Conservation (phyloP, 1,140 invertebrate species). For the Drosophila chauvacae region DNA sequence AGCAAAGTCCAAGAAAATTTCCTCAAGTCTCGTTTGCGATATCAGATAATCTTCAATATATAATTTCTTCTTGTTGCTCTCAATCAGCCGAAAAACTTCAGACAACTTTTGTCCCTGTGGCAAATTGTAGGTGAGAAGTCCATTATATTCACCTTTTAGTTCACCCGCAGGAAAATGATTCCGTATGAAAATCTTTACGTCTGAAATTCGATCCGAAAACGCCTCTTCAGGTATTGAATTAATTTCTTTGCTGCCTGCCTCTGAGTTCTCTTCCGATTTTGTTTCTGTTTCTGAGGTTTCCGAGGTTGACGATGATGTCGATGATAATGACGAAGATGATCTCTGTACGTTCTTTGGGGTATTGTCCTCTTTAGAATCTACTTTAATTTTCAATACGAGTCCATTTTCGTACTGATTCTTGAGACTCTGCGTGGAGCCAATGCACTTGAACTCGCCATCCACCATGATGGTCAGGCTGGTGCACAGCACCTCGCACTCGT, state of each 20-base stretch:
- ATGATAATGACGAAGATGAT: not conserved
- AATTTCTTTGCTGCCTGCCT: not conserved
- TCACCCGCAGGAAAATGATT: not conserved
- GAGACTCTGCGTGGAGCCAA: conserved; percentile 89
- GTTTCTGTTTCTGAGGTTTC: not conserved
- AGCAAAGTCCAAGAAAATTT: conserved; percentile 88
- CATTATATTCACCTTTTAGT: conserved; percentile 89
- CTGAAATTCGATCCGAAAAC: not conserved
- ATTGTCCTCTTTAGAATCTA: too few species aligned
- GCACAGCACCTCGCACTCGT: conserved; percentile 95
- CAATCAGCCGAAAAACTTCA: conserved; percentile 90
- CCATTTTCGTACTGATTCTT: conserved; percentile 89
- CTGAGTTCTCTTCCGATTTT: too few species aligned
- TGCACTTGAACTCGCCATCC: conserved; percentile 90
- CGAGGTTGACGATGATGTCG: not conserved
- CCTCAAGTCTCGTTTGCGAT: conserved; percentile 92
- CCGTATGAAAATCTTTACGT: conserved; percentile 18
- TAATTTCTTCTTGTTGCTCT: conserved; percentile 86
- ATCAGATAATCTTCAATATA: conserved; percentile 93
- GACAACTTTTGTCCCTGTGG: conserved; percentile 87
- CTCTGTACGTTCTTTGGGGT: not conserved
- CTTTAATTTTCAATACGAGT: conserved; percentile 85
- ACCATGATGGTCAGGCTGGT: conserved; percentile 95
- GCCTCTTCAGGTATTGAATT: not conserved
- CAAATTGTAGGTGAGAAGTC: conserved; percentile 91